phyloP scores from a whole-genome alignment of 2,888 invertebrate genomes.

The Acleris holmiana region DNA sequence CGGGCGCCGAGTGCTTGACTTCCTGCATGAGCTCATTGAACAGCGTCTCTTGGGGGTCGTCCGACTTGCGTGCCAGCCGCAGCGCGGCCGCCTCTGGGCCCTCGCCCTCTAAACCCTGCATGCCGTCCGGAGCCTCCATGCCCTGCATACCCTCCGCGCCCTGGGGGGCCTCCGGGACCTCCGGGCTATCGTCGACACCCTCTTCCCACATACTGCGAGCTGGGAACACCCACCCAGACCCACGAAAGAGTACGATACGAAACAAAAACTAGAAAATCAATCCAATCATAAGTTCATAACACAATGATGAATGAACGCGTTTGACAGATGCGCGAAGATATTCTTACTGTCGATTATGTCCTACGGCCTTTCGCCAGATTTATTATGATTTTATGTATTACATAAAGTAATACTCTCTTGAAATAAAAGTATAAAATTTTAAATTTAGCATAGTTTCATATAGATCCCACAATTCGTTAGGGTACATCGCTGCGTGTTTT shows the following conservation, averaged over 20 bases:
- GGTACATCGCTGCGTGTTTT: no score
- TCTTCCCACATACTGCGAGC: not conserved
- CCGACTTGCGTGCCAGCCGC: conserved; percentile 34
- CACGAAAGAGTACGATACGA: conserved; percentile 7
- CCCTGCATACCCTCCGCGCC: conserved; percentile 44
- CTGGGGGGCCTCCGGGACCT: conserved; percentile 31
- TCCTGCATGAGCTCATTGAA: conserved; percentile 87
- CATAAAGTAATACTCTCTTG: no score
- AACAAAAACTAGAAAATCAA: conserved; percentile 30
- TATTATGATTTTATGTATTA: no score
- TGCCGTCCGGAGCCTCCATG: conserved; percentile 25
- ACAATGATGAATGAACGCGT: conserved; percentile 36
- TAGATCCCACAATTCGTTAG: no score
- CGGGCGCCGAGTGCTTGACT: conserved; percentile 87
- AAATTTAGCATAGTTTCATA: no score
- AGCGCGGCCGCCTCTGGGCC: conserved; percentile 26
- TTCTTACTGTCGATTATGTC: no score
- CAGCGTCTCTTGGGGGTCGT: conserved; percentile 54
- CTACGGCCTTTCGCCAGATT: no score
- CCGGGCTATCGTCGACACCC: conserved; percentile 38
- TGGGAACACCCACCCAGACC: no score
- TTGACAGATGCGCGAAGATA: conserved; percentile 14
- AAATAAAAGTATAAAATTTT: no score
- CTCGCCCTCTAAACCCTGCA: conserved; percentile 46
- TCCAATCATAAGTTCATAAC: conserved; percentile 31